Conservation (phyloP, 2,888 invertebrate species). For the Baronia brevicornis region DNA sequence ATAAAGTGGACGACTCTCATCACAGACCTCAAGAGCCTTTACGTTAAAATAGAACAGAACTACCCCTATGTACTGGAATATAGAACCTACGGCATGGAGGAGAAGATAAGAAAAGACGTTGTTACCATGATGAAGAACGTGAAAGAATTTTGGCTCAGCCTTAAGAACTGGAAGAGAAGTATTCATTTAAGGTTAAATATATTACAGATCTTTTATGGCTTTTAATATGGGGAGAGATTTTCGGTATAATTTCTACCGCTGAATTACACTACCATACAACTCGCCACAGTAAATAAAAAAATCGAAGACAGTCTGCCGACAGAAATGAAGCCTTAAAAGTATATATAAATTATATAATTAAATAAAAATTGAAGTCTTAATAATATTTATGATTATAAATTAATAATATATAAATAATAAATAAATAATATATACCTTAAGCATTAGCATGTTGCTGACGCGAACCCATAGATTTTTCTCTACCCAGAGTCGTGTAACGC, state of each 20-base stretch:
- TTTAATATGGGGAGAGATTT: background rate
- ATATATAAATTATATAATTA: too few species aligned
- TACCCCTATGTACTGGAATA: slow-evolving; percentile 58
- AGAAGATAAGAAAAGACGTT: slow-evolving; percentile 23
- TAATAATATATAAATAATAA: too few species aligned
- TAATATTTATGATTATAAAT: too few species aligned
- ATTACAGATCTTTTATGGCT: background rate
- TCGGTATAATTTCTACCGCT: background rate
- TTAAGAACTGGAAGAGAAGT: slow-evolving; percentile 35
- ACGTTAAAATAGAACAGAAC: slow-evolving; percentile 40
- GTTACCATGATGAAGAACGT: slow-evolving; percentile 28
- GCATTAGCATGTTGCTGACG: too few species aligned
- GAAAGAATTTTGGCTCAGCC: slow-evolving; percentile 50
- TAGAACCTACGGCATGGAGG: slow-evolving; percentile 44
- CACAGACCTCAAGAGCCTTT: slow-evolving; percentile 42
- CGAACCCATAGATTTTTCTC: too few species aligned
- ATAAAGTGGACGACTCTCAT: slow-evolving; percentile 55
- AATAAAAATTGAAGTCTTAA: too few species aligned
- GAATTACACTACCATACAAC: too few species aligned
- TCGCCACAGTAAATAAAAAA: too few species aligned
- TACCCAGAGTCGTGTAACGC: too few species aligned
- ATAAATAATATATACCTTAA: too few species aligned
- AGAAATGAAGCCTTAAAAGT: too few species aligned
- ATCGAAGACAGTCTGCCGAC: too few species aligned
- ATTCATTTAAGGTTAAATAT: slow-evolving; percentile 45